Evolutionary conservation across 2,113 vertebrate genomes (phyloP), one percentile per base, ranked within the genome.

Genomic region (Erinaceus europaeus): DNA sequence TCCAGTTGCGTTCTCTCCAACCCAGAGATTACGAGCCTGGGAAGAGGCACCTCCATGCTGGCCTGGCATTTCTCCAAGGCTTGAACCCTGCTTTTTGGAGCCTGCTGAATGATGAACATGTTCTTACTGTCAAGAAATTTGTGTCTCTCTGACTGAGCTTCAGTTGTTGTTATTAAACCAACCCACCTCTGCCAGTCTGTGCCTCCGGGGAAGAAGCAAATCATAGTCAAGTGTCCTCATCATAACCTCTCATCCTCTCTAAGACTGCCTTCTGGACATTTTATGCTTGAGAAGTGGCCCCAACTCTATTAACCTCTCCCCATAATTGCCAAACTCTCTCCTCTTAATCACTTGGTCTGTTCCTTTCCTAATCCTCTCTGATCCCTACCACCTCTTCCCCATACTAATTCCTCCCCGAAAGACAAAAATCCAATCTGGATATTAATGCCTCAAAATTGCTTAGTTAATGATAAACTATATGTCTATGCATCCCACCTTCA

Each of bases 231-330:
- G 27, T 57, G 44, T 62, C 67, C 62, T 86, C 29, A 61, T 42
- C 9, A 20, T n/a, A 32, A 86, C 73, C 52, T 53, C 57, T 34
- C 50, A 1, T 64, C 42, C 36, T n/a, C 32, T 88, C 67, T 61
- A 23, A 62, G 38, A 48, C 68, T 46, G 27, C 64, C 73, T 68
- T 11, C 67, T 21, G 27, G 72, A 92, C 50, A 74, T 15, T 75
- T 67, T 72, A 48, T 64, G 62, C 55, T 44, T 21, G 38, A 86
- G 29, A 90, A 68, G 50, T 40, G 67, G 78, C 82, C 82, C 81
- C 42, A 23, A 5, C 44, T 65, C 73, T 82, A 93, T 84, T 93
- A 80, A 93, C 88, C 85, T 89, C 78, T 91, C 20, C 38, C 69
- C 15, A 1, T 84, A 89, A 73, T 32, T 92, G 44, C 20, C 69